These are phyloP conservation scores for Aphodius sticticus DNA, from an alignment of 2,888 invertebrate species.

Conservation along the genomic window DNA sequence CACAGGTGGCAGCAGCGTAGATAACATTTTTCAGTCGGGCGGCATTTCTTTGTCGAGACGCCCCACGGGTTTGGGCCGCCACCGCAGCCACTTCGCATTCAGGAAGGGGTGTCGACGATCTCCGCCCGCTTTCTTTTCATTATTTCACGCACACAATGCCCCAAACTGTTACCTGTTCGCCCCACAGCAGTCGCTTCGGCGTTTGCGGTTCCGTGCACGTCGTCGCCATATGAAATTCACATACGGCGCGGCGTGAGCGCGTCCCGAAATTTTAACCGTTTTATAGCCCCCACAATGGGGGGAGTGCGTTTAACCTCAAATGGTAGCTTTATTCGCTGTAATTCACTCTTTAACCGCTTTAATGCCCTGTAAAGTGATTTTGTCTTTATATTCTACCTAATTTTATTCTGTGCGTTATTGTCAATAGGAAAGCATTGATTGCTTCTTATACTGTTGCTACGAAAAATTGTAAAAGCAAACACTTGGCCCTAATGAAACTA, in stretches of 20 bases:
- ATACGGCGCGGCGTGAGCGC: background rate
- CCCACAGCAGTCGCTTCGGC: background rate
- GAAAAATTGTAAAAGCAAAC: no score
- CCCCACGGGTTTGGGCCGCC: constrained; percentile 43
- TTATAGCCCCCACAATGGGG: background rate
- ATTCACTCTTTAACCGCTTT: background rate
- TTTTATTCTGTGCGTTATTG: no score
- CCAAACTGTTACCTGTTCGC: constrained; percentile 38
- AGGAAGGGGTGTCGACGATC: constrained; percentile 44
- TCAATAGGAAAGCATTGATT: no score
- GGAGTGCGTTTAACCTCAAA: background rate
- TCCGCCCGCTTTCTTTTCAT: constrained; percentile 36
- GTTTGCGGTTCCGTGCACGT: background rate
- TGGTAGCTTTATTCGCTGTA: background rate
- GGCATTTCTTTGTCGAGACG: constrained; percentile 25
- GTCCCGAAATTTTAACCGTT: background rate
- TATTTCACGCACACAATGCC: constrained; percentile 34
- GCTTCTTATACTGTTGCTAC: no score
- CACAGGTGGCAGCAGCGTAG: constrained; percentile 55
- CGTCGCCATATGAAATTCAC: background rate
- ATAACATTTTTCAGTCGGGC: constrained; percentile 57
- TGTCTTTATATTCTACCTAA: background rate
- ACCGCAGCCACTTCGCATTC: constrained; percentile 49
- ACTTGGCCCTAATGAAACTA: no score
- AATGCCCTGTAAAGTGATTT: background rate